Percentiles rank a stretch among this genome's conserved stretches.
phyloP scores from a whole-genome alignment of 2,797 vertebrate species.

The Phalloptychus januarius region DNA sequence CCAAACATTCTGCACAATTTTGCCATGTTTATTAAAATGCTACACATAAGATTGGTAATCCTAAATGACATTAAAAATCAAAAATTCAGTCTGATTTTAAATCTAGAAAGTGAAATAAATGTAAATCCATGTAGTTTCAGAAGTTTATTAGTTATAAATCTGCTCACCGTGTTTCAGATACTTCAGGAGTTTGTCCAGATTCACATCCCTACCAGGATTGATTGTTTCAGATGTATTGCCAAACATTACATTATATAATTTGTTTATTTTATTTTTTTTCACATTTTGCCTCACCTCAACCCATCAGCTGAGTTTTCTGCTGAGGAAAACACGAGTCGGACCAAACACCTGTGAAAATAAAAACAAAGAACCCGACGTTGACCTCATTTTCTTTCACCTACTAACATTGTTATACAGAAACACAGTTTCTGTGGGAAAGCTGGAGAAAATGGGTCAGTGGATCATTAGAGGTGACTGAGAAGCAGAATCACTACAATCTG shows the following conservation, averaged over 20 bases:
- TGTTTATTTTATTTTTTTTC: not conserved
- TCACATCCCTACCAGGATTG: constrained; percentile 54
- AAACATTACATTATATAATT: not conserved
- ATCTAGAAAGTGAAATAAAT: not conserved
- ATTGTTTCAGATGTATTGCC: constrained; percentile 9
- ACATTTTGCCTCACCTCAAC: constrained; percentile 69
- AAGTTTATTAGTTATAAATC: not conserved
- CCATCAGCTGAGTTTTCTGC: constrained; percentile 71
- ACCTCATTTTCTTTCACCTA: constrained; percentile 78
- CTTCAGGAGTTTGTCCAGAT: constrained; percentile 71
- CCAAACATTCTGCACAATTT: too few species aligned
- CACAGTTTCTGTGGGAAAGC: constrained; percentile 63
- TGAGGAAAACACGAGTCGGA: constrained; percentile 83
- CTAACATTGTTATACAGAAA: constrained; percentile 72
- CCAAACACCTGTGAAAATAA: constrained; percentile 85
- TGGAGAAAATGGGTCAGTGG: constrained; percentile 75
- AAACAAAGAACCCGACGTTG: constrained; percentile 60
- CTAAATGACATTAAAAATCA: too few species aligned
- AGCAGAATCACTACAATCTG: constrained; percentile 37
- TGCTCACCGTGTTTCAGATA: constrained; percentile 80
- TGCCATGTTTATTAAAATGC: too few species aligned
- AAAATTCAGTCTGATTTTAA: too few species aligned
- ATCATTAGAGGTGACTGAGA: constrained; percentile 64
- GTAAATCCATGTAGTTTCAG: not conserved
- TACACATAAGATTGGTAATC: too few species aligned